A percentile compares a stretch with the other conserved stretches of the same genome.
phyloP scores from a whole-genome alignment of 2,888 invertebrate genomes.

The Chydorus sphaericus region DNA sequence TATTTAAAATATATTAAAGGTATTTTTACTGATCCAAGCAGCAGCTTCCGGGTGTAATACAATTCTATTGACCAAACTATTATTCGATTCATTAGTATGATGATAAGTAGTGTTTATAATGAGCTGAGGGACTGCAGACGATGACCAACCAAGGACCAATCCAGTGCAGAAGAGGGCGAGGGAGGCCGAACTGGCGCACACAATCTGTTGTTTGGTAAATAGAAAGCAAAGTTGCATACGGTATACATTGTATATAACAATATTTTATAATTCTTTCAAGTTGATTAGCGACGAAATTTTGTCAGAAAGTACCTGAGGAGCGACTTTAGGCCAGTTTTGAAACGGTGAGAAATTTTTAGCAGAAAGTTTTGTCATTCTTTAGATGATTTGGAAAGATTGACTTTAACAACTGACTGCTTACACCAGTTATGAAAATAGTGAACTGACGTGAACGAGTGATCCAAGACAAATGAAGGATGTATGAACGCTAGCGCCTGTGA shows the following conservation, averaged over 20 bases:
- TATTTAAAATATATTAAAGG: neutral
- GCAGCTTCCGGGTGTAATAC: neutral
- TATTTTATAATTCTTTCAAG: no score
- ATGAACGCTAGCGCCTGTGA: no score
- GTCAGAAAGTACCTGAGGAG: neutral
- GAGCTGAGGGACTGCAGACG: neutral
- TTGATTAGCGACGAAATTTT: neutral
- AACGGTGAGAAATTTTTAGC: neutral
- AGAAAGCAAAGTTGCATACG: no score
- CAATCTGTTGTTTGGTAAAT: no score
- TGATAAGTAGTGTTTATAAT: no score
- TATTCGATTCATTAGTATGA: neutral
- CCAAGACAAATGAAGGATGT: neutral
- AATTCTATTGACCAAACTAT: no score
- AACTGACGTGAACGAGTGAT: neutral
- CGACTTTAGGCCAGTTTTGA: neutral
- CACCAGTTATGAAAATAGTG: no score
- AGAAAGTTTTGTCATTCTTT: no score
- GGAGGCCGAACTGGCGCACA: neutral
- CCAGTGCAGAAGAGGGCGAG: conserved; percentile 6
- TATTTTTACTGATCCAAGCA: neutral
- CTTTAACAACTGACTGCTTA: no score
- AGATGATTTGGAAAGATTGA: no score
- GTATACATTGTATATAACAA: no score
- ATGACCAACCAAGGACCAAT: conserved; percentile 5